Percentiles rank a stretch among this genome's conserved stretches.
These are phyloP conservation scores for Synanthedon vespiformis DNA, from an alignment of 2,888 invertebrate genomes.

Conservation along the genomic window DNA sequence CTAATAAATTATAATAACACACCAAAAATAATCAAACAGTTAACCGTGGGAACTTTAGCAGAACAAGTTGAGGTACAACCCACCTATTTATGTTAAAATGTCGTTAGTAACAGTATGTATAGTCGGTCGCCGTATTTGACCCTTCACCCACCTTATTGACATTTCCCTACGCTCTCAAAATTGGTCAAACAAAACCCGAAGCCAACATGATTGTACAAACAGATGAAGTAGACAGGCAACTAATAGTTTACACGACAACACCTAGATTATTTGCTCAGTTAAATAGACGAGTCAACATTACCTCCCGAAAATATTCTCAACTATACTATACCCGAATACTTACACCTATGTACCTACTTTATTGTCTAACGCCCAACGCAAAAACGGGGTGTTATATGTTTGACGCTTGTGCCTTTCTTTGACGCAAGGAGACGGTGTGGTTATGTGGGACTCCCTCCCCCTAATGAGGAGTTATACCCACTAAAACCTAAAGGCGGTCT, in stretches of 20 bases:
- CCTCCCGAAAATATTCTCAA: conserved; percentile 43
- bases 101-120: background rate
- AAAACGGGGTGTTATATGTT: too few species aligned
- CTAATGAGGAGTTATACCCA: too few species aligned
- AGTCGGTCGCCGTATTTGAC: conserved; percentile 15
- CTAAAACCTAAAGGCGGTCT: too few species aligned
- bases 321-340: too few species aligned
- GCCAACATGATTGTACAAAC: conserved; percentile 22
- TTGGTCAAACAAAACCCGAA: conserved; percentile 22
- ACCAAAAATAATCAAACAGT: background rate
- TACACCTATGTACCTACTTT: too few species aligned
- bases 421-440: too few species aligned
- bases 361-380: too few species aligned
- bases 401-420: too few species aligned
- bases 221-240: conserved; percentile 28
- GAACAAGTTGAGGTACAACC: background rate
- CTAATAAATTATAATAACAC: too few species aligned
- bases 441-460: too few species aligned
- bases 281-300: conserved; percentile 32
- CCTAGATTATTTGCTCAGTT: conserved; percentile 40
- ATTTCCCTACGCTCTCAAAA: conserved; percentile 27
- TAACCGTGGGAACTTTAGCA: background rate
- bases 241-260: conserved; percentile 44
- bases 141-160: conserved; percentile 42
- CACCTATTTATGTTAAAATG: background rate